Conservation (phyloP, 2,113 vertebrate species). For the Procavia capensis region DNA sequence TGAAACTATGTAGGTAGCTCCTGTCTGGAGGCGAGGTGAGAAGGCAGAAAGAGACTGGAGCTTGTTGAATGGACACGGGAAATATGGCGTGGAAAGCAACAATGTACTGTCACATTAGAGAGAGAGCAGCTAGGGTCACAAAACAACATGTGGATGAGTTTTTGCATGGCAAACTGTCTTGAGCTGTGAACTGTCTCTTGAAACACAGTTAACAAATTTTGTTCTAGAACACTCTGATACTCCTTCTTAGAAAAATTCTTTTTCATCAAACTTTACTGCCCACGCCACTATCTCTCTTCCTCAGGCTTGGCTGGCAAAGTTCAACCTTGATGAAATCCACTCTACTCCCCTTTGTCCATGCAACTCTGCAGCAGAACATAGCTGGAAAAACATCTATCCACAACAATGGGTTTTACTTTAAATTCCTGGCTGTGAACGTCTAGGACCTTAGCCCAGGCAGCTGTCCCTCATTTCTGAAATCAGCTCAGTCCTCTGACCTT, state of each 20-base stretch:
- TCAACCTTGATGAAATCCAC: background rate
- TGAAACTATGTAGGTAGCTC: no score
- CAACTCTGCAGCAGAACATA: accelerated
- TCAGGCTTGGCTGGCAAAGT: background rate
- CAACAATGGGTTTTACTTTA: background rate
- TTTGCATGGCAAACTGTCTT: no score
- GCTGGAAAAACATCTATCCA: background rate
- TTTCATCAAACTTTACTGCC: accelerated
- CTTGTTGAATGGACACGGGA: no score
- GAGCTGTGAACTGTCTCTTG: no score
- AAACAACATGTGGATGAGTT: no score
- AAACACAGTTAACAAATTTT: no score
- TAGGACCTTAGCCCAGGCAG: background rate
- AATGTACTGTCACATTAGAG: no score
- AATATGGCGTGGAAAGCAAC: no score
- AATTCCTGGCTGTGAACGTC: background rate
- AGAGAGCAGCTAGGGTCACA: no score
- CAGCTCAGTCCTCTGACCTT: background rate
- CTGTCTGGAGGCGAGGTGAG: no score
- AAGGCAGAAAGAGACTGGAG: no score
- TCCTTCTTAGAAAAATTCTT: background rate
- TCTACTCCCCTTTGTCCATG: background rate
- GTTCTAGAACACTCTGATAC: background rate
- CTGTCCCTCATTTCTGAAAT: background rate
- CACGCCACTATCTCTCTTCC: background rate